Conservation (phyloP, 2,113 vertebrate species). For the Gyps fulvus region DNA sequence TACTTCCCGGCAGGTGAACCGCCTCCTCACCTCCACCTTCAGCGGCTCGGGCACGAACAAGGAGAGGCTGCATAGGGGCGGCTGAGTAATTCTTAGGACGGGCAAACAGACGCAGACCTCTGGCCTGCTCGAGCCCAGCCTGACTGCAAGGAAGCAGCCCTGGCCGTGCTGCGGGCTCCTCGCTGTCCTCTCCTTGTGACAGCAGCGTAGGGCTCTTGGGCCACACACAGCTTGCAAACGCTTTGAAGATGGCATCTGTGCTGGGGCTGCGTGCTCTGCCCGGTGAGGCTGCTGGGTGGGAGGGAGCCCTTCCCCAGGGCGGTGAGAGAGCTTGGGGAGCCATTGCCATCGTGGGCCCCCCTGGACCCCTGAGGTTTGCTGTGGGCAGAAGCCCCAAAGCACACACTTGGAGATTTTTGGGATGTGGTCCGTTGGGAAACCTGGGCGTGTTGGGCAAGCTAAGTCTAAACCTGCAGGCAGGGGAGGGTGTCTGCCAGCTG, state of each 20-base stretch:
- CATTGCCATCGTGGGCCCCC: fast-evolving
- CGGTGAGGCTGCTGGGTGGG: fast-evolving
- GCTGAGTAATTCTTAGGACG: neutral
- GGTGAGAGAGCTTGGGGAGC: neutral
- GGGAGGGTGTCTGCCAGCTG: neutral
- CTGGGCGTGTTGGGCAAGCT: fast-evolving
- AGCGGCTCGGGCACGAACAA: fast-evolving
- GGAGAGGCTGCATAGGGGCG: neutral
- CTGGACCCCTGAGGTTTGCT: neutral
- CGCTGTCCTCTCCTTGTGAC: fast-evolving
- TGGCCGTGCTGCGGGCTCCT: neutral
- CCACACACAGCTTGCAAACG: neutral
- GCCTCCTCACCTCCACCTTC: neutral
- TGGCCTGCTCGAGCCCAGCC: neutral
- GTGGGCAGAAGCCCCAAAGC: neutral
- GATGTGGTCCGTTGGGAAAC: neutral
- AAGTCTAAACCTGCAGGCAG: neutral
- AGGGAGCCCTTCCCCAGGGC: neutral
- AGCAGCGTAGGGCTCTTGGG: neutral
- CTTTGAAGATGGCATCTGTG: neutral
- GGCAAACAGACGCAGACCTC: neutral
- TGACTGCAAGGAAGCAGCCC: neutral
- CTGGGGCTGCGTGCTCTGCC: neutral
- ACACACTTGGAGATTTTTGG: neutral
- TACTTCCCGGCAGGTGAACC: neutral